phyloP scores from a whole-genome alignment of 2,888 invertebrate species.

The Acanthococcus lagerstroemiae region DNA sequence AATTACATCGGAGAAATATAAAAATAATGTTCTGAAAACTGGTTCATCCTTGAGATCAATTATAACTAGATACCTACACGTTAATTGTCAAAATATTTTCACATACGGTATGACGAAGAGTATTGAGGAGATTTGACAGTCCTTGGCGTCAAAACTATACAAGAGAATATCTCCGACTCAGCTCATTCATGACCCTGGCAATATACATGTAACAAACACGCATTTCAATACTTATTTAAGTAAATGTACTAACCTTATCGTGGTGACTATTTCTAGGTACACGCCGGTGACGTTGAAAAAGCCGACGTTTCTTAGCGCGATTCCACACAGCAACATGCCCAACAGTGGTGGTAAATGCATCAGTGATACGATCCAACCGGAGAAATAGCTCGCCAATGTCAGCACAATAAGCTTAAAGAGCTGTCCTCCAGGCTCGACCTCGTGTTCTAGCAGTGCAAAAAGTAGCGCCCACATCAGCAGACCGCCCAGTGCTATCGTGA shows the following conservation, averaged over 20 bases:
- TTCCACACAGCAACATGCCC: slow-evolving; percentile 53
- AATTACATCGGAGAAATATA: too few relatives aligned
- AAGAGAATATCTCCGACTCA: too few relatives aligned
- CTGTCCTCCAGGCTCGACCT: slow-evolving; percentile 36
- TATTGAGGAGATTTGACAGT: too few relatives aligned
- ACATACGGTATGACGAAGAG: too few relatives aligned
- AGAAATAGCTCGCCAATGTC: slow-evolving; percentile 35
- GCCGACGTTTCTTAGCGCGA: slow-evolving; percentile 46
- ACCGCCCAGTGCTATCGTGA: slow-evolving; percentile 16
- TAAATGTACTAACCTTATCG: neutral
- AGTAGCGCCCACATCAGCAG: slow-evolving; percentile 35
- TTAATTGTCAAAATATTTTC: too few relatives aligned
- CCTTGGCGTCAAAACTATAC: too few relatives aligned
- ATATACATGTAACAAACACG: too few relatives aligned
- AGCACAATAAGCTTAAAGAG: slow-evolving; percentile 36
- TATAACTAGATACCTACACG: too few relatives aligned
- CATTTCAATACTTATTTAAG: too few relatives aligned
- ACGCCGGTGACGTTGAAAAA: slow-evolving; percentile 41
- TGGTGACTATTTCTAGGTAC: slow-evolving; percentile 21
- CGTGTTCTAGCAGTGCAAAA: slow-evolving; percentile 35
- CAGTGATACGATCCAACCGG: slow-evolving; percentile 35
- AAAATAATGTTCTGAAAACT: too few relatives aligned
- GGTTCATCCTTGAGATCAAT: too few relatives aligned
- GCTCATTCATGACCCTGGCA: too few relatives aligned
- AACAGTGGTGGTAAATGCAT: slow-evolving; percentile 48